Conservation (phyloP, 2,888 invertebrate genomes). For the Panzeria rudis region DNA sequence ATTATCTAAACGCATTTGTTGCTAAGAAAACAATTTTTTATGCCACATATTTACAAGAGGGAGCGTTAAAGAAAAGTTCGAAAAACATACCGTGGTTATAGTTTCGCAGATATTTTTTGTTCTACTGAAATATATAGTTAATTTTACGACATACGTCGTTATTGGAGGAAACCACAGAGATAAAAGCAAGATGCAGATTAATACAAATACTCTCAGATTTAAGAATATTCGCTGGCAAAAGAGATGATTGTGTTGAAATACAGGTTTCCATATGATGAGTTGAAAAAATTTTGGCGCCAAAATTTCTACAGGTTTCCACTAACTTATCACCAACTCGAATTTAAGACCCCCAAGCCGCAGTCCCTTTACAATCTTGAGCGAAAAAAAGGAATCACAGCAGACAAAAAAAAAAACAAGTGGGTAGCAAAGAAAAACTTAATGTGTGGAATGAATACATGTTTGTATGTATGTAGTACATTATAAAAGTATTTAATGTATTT, state of each 20-base stretch:
- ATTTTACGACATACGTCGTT: too few relatives aligned
- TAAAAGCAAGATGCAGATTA: neutral
- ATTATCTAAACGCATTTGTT: too few relatives aligned
- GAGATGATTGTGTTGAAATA: slow-evolving; percentile 34
- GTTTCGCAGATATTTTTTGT: too few relatives aligned
- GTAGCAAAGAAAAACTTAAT: slow-evolving; percentile 48
- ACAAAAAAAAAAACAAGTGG: slow-evolving; percentile 57
- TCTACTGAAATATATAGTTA: too few relatives aligned
- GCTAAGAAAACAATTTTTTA: too few relatives aligned
- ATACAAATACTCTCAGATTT: slow-evolving; percentile 13
- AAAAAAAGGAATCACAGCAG: slow-evolving; percentile 43
- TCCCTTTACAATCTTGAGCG: slow-evolving; percentile 4
- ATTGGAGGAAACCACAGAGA: neutral
- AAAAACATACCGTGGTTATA: too few relatives aligned
- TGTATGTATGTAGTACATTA: too few relatives aligned
- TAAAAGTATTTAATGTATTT: neutral
- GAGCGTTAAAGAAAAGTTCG: too few relatives aligned
- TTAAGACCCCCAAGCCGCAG: slow-evolving; percentile 13
- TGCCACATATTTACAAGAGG: too few relatives aligned
- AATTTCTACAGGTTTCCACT: slow-evolving; percentile 66
- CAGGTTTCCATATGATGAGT: slow-evolving; percentile 56
- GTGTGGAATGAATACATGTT: slow-evolving; percentile 24
- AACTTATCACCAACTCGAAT: slow-evolving; percentile 44
- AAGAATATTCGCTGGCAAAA: neutral
- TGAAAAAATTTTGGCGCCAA: slow-evolving; percentile 70